Conservation (phyloP, 1,140 invertebrate species). For the Dufourea novaeangliae region DNA sequence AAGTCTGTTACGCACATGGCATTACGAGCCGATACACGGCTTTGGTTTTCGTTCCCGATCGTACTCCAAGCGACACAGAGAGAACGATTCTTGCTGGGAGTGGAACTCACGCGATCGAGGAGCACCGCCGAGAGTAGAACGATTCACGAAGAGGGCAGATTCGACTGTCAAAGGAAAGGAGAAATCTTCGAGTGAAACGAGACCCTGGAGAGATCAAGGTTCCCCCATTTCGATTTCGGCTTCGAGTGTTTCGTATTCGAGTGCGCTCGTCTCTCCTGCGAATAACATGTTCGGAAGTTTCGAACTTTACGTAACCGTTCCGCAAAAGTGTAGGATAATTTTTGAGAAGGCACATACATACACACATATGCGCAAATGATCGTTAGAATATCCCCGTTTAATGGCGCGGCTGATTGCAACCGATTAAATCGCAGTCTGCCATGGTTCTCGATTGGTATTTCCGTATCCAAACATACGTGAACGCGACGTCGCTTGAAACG, state of each 20-base stretch:
- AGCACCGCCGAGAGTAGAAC: not conserved
- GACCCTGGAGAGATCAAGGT: not conserved
- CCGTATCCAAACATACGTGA: not conserved
- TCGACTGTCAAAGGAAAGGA: not conserved
- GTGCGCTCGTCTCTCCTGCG: too few relatives aligned
- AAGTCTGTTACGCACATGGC: constrained; percentile 3
- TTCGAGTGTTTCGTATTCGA: not conserved
- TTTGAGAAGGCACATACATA: too few relatives aligned
- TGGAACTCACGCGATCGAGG: not conserved
- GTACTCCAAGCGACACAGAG: too few relatives aligned
- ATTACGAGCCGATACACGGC: not conserved
- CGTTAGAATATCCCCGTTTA: not conserved
- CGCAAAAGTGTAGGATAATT: too few relatives aligned
- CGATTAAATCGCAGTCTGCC: not conserved
- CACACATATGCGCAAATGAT: too few relatives aligned
- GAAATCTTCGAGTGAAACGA: not conserved
- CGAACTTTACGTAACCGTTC: too few relatives aligned
- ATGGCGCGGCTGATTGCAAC: not conserved
- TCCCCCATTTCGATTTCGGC: constrained; percentile 21
- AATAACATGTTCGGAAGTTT: too few relatives aligned
- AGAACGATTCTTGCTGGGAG: not conserved
- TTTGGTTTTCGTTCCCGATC: not conserved
- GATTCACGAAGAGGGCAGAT: not conserved
- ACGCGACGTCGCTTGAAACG: not conserved
- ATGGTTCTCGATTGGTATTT: not conserved